These are phyloP conservation scores for human DNA, from an alignment of 2,113 vertebrate species.

Conservation along the genomic window GRCh38 chr5:113582001-113582500, in stretches of 20 bases:
- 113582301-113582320: neutral
- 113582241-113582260: neutral
- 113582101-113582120: neutral
- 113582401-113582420: neutral
- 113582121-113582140: neutral
- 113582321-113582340: neutral
- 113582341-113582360: neutral
- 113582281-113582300: neutral
- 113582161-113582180: neutral
- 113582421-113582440: neutral
- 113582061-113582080: neutral
- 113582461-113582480: neutral
- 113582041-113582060: neutral
- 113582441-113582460: slow-evolving; percentile 17
- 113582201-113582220: neutral
- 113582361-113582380: neutral
- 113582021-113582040: neutral
- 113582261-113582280: neutral
- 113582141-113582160: neutral
- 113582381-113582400: neutral
- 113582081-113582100: neutral
- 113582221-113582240: neutral
- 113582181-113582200: neutral
- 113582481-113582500: slow-evolving; percentile 7
- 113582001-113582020: slow-evolving; percentile 13